Evolutionary conservation across 2,113 vertebrate genomes (phyloP).

Genomic region (Alectura lathami): DNA sequence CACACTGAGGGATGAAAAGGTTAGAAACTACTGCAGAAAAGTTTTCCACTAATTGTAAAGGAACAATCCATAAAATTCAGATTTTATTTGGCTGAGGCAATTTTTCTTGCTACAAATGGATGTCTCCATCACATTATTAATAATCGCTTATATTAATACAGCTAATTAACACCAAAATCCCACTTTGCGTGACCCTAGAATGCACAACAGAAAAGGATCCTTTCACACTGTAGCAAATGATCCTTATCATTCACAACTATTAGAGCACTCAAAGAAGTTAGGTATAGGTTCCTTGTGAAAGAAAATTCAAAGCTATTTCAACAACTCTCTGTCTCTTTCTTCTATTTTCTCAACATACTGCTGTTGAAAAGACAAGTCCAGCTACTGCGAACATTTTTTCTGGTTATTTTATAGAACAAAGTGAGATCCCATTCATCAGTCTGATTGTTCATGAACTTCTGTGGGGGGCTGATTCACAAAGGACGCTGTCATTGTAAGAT

Average conservation of each 20-base stretch:
- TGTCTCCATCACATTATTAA: not conserved
- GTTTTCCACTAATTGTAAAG: not conserved
- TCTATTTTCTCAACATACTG: not conserved
- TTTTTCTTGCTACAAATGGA: not conserved
- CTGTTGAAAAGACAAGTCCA: not conserved
- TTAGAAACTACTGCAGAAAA: not conserved
- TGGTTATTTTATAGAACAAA: not conserved
- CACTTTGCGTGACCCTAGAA: not conserved
- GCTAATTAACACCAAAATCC: not conserved
- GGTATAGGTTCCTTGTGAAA: not conserved
- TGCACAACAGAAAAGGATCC: not conserved
- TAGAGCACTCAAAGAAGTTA: not conserved
- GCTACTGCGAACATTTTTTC: not conserved
- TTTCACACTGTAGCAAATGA: not conserved
- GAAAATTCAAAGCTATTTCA: not conserved
- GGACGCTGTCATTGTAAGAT: not conserved
- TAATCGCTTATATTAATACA: not conserved
- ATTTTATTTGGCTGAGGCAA: not conserved
- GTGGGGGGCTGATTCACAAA: not conserved
- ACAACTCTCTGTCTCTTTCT: not conserved
- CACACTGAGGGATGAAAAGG: not conserved
- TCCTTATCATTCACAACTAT: not conserved
- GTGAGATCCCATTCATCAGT: not conserved
- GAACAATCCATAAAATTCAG: not conserved
- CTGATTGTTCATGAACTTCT: not conserved